A percentile compares a stretch with the other conserved stretches of the same genome.
Conservation (phyloP, 2,113 vertebrate species). For the Nannobrachium achirus region DNA sequence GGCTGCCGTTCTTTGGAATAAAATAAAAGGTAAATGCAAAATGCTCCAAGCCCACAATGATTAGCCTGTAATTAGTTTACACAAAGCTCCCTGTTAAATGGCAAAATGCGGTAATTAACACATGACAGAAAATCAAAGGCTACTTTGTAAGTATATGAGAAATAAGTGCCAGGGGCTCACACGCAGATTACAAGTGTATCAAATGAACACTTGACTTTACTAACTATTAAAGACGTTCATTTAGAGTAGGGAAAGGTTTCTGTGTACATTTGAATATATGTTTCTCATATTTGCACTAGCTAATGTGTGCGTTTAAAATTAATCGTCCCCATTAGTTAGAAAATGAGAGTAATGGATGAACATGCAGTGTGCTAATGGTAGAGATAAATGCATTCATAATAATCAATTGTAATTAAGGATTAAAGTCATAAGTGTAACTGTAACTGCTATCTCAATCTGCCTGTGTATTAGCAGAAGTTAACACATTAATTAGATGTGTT, state of each 20-base stretch:
- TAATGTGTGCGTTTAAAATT: background rate
- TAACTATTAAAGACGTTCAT: constrained; percentile 80
- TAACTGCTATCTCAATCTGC: background rate
- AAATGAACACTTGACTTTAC: constrained; percentile 89
- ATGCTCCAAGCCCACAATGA: constrained; percentile 92
- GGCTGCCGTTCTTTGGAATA: constrained; percentile 85
- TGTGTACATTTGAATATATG: constrained; percentile 22
- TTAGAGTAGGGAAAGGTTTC: constrained; percentile 26
- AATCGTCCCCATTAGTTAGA: background rate
- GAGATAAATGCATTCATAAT: background rate
- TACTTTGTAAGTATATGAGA: constrained; percentile 97
- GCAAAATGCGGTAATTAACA: constrained; percentile 98
- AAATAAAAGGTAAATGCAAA: constrained; percentile 95
- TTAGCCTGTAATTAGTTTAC: constrained; percentile 99
- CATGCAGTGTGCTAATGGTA: too few species aligned
- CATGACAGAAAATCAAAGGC: constrained; percentile 99
- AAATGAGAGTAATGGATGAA: background rate
- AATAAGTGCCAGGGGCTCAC: constrained; percentile 91
- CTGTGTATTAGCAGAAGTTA: background rate
- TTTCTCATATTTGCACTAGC: constrained; percentile 10
- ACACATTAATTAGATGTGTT: too few species aligned
- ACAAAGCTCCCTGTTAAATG: constrained; percentile 98
- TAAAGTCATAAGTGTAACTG: background rate
- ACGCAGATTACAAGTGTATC: constrained; percentile 89
- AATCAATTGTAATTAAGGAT: background rate